Evolutionary conservation across 2,888 invertebrate species (phyloP).

Genomic region (Prosopocoilus inquinatus): DNA sequence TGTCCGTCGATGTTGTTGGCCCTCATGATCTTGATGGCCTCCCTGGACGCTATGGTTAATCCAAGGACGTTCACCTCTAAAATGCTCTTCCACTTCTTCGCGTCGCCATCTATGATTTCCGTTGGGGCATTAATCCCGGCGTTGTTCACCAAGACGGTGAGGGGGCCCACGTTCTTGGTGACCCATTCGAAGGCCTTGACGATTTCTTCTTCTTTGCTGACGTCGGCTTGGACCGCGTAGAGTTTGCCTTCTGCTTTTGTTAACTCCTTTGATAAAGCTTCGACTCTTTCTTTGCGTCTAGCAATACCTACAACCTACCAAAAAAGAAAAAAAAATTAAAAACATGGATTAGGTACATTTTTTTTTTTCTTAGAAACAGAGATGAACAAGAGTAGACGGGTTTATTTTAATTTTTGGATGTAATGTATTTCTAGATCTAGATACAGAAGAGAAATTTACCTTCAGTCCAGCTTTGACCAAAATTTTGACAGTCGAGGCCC

Average conservation of each 20-base stretch:
- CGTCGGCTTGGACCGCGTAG: slow-evolving; percentile 3
- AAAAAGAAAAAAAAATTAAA: background rate
- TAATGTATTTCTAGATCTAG: no score
- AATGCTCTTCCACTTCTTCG: slow-evolving; percentile 5
- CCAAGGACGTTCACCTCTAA: slow-evolving; percentile 13
- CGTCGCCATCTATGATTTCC: slow-evolving; percentile 6
- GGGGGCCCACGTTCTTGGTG: slow-evolving; percentile 1
- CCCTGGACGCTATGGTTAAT: slow-evolving; percentile 3
- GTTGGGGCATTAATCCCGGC: slow-evolving; percentile 4
- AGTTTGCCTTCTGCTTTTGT: background rate
- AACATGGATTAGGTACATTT: no score
- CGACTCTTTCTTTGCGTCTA: slow-evolving; percentile 1
- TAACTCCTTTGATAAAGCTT: background rate
- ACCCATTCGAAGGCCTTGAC: slow-evolving; percentile 3
- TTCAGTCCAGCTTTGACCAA: background rate
- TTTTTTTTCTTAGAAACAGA: no score
- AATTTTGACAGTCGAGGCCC: background rate
- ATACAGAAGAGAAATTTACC: background rate
- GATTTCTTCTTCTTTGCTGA: slow-evolving; percentile 8
- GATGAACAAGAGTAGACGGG: no score
- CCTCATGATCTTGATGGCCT: slow-evolving; percentile 14
- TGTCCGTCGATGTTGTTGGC: slow-evolving; percentile 9
- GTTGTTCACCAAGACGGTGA: slow-evolving; percentile 7
- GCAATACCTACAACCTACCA: slow-evolving; percentile 8
- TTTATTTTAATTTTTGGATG: no score